Evolutionary conservation across 2,113 vertebrate species (phyloP), one percentile per base, ranked within the genome.

Genomic region (Myrmecobius fasciatus): DNA sequence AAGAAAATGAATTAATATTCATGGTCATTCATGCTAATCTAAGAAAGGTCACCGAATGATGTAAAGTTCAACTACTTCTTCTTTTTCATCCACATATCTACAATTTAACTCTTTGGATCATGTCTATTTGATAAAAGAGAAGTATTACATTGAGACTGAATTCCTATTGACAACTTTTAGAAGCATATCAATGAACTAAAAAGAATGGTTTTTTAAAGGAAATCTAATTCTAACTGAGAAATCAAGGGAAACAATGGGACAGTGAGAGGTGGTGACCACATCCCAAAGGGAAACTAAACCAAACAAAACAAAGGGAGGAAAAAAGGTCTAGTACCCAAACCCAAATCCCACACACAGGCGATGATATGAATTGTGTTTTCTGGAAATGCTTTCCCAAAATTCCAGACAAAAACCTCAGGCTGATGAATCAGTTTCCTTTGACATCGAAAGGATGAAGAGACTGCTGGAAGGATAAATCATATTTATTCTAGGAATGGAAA

Each of bases 341-440:
- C 91, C 94, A 94, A 93, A 97, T 92, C 95, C 96, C 95, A 91
- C 95, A 92, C 51, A 14, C 67, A 60, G 93, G 89, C 96, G 48
- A 94, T 90, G 90, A 53, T 75, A 56, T 53, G 90, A 92, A 48
- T 89, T 12, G 90, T n/a, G 83, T 11, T 90, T 94, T 96, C 97
- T 96, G 96, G 91, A 93, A 91, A 91, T 52, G 4, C 91, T 31
- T 83, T 83, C 67, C 67, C 67, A 43, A 83, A 83, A 83, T 94
- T 89, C 93, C 97, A 96, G 94, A 95, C 95, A 89, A 96, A 95
- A 96, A 96, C 95, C 96, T 93, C 94, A 92, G 92, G 92, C 89
- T 43, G 53, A 93, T 97, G 96, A 95, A 95, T 98, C 95, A 91
- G 96, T 96, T 95, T 95, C 89, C 93, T 56, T 75, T 92, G 96